phyloP scores from a whole-genome alignment of 2,888 invertebrate species.

The Perizoma affinitatum region DNA sequence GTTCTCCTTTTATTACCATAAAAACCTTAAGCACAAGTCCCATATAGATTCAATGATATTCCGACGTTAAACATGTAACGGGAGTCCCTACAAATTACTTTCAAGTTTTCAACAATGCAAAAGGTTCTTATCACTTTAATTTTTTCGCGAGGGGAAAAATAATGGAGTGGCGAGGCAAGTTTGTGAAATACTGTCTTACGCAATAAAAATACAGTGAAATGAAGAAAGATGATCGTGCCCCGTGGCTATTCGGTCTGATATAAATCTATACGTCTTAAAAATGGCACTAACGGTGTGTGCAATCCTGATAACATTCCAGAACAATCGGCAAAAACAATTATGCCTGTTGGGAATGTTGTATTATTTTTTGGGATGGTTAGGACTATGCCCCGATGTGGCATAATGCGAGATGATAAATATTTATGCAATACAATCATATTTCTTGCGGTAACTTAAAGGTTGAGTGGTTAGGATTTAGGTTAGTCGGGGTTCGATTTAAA shows the following conservation, averaged over 20 bases:
- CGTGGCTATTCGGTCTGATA: conserved; percentile 44
- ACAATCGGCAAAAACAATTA: conserved; percentile 78
- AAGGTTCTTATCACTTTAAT: conserved; percentile 37
- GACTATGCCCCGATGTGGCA: conserved; percentile 57
- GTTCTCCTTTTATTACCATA: conserved; percentile 28
- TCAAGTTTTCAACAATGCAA: conserved; percentile 28
- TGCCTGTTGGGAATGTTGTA: conserved; percentile 70
- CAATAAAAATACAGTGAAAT: conserved; percentile 42
- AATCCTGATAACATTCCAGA: conserved; percentile 64
- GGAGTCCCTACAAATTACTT: conserved; percentile 24
- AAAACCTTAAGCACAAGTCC: conserved; percentile 18
- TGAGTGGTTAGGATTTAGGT: conserved; percentile 28
- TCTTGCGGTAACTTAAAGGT: conserved; percentile 39
- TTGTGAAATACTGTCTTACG: conserved; percentile 42
- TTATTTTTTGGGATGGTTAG: conserved; percentile 62
- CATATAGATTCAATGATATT: conserved; percentile 27
- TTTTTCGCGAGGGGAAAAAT: conserved; percentile 39
- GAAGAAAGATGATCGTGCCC: conserved; percentile 37
- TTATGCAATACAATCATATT: conserved; percentile 81
- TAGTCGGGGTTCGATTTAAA: conserved; percentile 22
- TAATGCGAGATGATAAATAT: conserved; percentile 77
- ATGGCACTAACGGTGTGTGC: conserved; percentile 76
- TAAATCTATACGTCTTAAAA: conserved; percentile 55
- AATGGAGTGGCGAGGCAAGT: conserved; percentile 38
- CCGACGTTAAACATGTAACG: conserved; percentile 23